Base-by-base conservation (phyloP, 2,113 vertebrate species). In the Perognathus longimembris region DNA sequence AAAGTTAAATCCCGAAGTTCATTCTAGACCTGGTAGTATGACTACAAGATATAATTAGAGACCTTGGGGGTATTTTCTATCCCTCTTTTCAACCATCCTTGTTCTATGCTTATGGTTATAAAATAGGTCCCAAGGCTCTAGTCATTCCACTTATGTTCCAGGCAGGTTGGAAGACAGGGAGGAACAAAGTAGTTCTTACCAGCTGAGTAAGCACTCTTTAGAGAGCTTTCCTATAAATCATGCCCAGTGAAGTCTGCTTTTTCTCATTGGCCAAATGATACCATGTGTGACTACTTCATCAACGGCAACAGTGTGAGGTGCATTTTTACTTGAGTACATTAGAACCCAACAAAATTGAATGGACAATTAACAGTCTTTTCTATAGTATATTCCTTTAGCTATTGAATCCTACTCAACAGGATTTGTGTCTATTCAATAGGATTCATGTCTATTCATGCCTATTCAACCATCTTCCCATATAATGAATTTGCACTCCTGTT, bases 221-320 rank as follows among this genome's bases (percentile, higher is more conserved):
- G 84, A 88, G 61, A 78, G 28, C 30, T 88, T 92, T 61, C 54
- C 6, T 70, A 20, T 92, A 82, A 96, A 70, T 40, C 26, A 67
- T 18, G 86, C 67, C 67, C 63, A 93, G 5, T 90, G 73, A 92
- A 82, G 26, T 94, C 14, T 90, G 36, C n/a, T 90, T 90, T 94
- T 88, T 85, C 32, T 88, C 36, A 67, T 54, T 94, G 61, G 7
- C 71, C 84, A 90, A 82, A 75, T 34, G 82, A 54, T 90, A 70
- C 85, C 57, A 77, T 54, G 50, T 57, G 17, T 59, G n/a, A 74
- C 36, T 57, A 21, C 32, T 17, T 78, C 70, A 78, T 90, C 38
- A 85, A 69, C 45, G 22, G 26, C 28, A 83, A 90, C 93, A 54
- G 36, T 94, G 40, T 40, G 7, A 42, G 18, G 54, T 89, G 20